Evolutionary conservation across 1,140 invertebrate genomes (phyloP), one percentile per base, ranked within the genome.

Genomic region (Leptoteleia sp.): DNA sequence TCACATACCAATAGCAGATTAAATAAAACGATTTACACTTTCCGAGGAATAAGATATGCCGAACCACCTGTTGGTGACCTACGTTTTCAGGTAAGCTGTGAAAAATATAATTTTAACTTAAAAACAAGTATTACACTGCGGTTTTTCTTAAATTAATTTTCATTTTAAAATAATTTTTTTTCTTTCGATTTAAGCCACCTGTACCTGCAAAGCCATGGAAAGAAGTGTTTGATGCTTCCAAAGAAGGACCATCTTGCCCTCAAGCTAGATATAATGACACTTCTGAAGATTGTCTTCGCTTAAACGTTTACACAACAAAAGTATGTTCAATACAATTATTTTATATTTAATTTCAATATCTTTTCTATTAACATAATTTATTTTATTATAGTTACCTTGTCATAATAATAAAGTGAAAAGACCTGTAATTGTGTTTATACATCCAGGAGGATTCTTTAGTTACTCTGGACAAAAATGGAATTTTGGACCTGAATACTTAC

Each of bases 21-120:
- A 0, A 91, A 91, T 3, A 90, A 89, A 54, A 85, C 82, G 5
- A 93, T 93, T 76, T 92, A 90, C 78, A 89, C 92, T n/a, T 94
- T 93, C 67, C 91, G 92, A 7, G 92, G 93, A 1, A 90, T 94
- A 1, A 91, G 91, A 31, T 94, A 93, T 76, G 93, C 91, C 0
- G 90, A 93, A 80, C 86, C 93, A 4, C 92, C 93, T 0, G 76
- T 91, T 0, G 92, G 92, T 9, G 84, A 90, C 27, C 81, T 90
- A 5, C 88, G 93, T 38, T 94, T 94, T 65, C 85, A 92, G 86
- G 92, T 92, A 82, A 84, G 54, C 25, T 25, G 50, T 27, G n/a
- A n/a, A n/a, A n/a, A n/a, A n/a, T n/a, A n/a, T n/a, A n/a, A n/a
- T n/a, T n/a, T n/a, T n/a, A n/a, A n/a, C n/a, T n/a, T n/a, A n/a